Evolutionary conservation across 2,113 vertebrate genomes (phyloP).

Genomic region (Alouatta palliata): DNA sequence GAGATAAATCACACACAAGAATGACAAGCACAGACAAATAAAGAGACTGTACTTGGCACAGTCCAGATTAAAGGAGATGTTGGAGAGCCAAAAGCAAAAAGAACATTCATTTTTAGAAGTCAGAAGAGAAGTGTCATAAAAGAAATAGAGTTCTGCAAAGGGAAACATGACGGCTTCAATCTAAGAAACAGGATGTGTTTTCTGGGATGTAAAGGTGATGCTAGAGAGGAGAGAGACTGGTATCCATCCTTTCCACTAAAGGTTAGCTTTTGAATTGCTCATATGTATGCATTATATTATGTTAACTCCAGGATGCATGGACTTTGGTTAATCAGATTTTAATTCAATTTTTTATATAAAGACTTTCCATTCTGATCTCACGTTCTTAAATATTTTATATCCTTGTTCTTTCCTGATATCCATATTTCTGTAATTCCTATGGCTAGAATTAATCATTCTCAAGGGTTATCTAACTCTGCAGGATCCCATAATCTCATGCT

Average conservation of each 20-base stretch:
- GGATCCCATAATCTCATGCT: not conserved
- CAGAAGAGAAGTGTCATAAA: not conserved
- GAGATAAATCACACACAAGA: not conserved
- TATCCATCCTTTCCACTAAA: not conserved
- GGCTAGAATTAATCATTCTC: not conserved
- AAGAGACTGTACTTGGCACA: not conserved
- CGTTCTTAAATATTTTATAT: not conserved
- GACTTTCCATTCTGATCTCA: not conserved
- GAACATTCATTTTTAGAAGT: not conserved
- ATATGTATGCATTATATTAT: not conserved
- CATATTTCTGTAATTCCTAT: not conserved
- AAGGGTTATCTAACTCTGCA: not conserved
- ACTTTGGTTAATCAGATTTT: not conserved
- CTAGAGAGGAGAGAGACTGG: not conserved
- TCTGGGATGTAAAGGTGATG: not conserved
- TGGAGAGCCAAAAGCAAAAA: not conserved
- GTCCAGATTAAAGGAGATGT: not conserved
- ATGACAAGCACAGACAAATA: not conserved
- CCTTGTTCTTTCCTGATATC: not conserved
- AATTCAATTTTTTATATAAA: slow-evolving; percentile 24
- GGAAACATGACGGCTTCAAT: not conserved
- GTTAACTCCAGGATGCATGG: not conserved
- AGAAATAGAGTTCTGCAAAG: not conserved
- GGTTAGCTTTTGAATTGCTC: not conserved
- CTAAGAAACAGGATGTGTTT: not conserved